A percentile compares a stretch with the other conserved stretches of the same genome.
Evolutionary conservation across 1,140 invertebrate species (phyloP).

Genomic region (Diachasma alloeum): DNA sequence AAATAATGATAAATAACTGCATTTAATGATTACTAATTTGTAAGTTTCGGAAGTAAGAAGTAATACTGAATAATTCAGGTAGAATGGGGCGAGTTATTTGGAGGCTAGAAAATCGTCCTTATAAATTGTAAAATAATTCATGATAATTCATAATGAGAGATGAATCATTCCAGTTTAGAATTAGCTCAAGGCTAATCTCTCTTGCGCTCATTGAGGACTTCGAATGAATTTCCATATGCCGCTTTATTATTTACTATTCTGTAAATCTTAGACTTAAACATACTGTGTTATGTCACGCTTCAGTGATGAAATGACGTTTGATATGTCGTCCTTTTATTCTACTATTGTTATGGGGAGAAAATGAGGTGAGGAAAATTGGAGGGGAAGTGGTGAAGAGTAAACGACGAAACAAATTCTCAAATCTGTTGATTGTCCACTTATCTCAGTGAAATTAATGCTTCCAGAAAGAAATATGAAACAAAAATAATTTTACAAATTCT

Average conservation of each 20-base stretch:
- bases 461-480: too few species aligned
- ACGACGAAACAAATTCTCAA: too few species aligned
- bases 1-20: conserved; percentile 20
- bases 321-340: conserved; percentile 17
- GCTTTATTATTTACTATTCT: conserved; percentile 9
- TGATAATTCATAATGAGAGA: neutral
- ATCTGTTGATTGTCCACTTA: too few species aligned
- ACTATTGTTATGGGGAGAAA: conserved; percentile 15
- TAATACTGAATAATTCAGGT: conserved; percentile 14
- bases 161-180: conserved; percentile 18
- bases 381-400: too few species aligned
- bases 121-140: conserved; percentile 6
- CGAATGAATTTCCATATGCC: conserved; percentile 7
- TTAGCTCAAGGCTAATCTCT: conserved; percentile 4
- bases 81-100: neutral
- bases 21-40: conserved; percentile 23
- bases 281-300: conserved; percentile 17
- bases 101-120: neutral
- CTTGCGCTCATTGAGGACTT: neutral
- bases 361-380: neutral
- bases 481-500: too few species aligned
- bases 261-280: neutral
- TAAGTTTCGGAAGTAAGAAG: conserved; percentile 4
- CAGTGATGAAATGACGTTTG: conserved; percentile 8
- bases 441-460: too few species aligned